phyloP scores from a whole-genome alignment of 1,140 invertebrate species.

The Drosophila asahinai region DNA sequence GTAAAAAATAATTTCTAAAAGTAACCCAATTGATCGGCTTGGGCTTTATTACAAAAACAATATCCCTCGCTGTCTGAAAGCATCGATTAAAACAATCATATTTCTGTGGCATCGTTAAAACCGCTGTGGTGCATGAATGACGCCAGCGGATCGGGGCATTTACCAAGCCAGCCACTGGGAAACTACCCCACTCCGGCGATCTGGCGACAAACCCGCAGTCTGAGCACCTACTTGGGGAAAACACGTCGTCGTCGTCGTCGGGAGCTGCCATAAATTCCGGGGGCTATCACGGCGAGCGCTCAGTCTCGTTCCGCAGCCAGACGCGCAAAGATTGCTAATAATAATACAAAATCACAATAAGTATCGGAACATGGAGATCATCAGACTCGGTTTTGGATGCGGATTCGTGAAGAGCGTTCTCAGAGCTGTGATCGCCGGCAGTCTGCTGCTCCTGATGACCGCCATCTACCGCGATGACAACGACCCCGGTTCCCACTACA shows the following conservation, averaged over 20 bases:
- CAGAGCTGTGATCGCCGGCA: constrained; percentile 32
- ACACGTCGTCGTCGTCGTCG: constrained; percentile 8
- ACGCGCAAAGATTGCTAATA: constrained; percentile 24
- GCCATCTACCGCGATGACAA: constrained; percentile 55
- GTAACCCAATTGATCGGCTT: neutral
- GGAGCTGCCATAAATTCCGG: constrained; percentile 28
- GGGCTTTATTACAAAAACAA: neutral
- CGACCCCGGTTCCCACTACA: constrained; percentile 56
- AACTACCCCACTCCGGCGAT: constrained; percentile 20
- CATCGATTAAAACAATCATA: neutral
- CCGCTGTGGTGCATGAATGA: constrained; percentile 9
- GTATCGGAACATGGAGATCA: constrained; percentile 17
- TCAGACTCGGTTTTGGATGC: neutral
- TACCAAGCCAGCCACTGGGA: constrained; percentile 32
- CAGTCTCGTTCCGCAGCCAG: constrained; percentile 35
- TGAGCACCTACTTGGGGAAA: constrained; percentile 30
- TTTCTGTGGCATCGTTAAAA: constrained; percentile 9
- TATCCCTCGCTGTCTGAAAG: no score
- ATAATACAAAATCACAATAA: neutral
- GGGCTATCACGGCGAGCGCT: constrained; percentile 13
- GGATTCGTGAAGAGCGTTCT: constrained; percentile 16
- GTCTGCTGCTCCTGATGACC: constrained; percentile 56
- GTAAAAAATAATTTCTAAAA: neutral
- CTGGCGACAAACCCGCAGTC: constrained; percentile 2
- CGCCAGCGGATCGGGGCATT: constrained; percentile 28